Conservation (phyloP, 2,797 vertebrate genomes). For the Ptychadena robeensis region DNA sequence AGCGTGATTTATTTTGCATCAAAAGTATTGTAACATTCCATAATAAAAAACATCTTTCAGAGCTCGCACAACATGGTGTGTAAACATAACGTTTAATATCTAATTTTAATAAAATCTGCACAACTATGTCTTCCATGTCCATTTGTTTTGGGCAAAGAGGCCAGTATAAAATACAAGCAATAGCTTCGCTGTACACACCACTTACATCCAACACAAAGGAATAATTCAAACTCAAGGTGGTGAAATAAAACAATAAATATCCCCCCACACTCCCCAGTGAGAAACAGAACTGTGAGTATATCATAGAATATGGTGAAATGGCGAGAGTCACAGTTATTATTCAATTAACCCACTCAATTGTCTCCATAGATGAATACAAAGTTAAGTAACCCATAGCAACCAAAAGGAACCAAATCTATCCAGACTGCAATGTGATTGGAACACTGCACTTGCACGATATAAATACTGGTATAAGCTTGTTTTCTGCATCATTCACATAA, state of each 20-base stretch:
- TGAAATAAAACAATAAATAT: background rate
- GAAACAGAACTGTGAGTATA: background rate
- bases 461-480: too few species aligned
- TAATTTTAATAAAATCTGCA: slow-evolving; percentile 98
- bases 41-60: slow-evolving; percentile 96
- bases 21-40: slow-evolving; percentile 76
- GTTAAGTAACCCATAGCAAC: background rate
- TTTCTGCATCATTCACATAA: too few species aligned
- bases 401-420: background rate
- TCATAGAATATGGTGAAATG: background rate
- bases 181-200: background rate
- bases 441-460: too few species aligned
- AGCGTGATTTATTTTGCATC: slow-evolving; percentile 70
- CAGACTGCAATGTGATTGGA: background rate
- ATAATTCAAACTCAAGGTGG: slow-evolving; percentile 10
- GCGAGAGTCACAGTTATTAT: slow-evolving; percentile 1
- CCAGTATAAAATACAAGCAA: slow-evolving; percentile 17
- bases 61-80: slow-evolving; percentile 93
- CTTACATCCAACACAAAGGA: slow-evolving; percentile 9
- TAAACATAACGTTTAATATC: slow-evolving; percentile 93
- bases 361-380: background rate
- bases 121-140: slow-evolving; percentile 74
- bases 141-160: slow-evolving; percentile 31
- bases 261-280: background rate
- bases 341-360: background rate